Evolutionary conservation across 2,888 invertebrate species (phyloP), one percentile per base, ranked within the genome.

Genomic region (Pheosia tremula): DNA sequence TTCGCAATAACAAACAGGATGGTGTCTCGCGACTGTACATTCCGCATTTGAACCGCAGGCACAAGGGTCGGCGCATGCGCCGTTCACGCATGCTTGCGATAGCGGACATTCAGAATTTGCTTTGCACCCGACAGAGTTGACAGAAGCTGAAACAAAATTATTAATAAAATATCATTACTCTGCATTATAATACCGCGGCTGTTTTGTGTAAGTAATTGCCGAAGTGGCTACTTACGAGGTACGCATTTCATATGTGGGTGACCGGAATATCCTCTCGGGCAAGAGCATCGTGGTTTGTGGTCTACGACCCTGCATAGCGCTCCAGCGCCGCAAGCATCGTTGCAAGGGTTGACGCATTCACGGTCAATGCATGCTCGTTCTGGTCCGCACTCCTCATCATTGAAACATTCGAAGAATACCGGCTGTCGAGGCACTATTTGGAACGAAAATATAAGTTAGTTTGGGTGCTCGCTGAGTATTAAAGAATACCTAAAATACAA

Each of bases 31-130:
- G 10, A 98, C 97, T 64, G 94, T 94, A 83, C 98, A 98, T 74
- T 97, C 96, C 5, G 98, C 96, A 80, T 97, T 96, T 3, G 95
- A 93, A 57, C 98, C 98, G 78, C 98, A 98, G 78, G 96, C 96
- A 82, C 98, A 98, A 1, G 98, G 98, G 80, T 96, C 96, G 9
- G 96, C 95, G 82, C 98, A 98, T 36, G 95, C 94, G 47, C 95
- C 94, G 79, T 98, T 98, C 59, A 98, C 95, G 82, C 98, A 98
- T 1, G 98, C 96, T 89, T 97, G 97, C 45, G 97, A 96, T 63
- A 96, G 91, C 5, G 97, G 95, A 83, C 98, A 98, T 69, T 98
- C 97, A 7, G 96, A 95, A 83, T 96, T 97, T 0, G 97, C 95
- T 77, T 95, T 95, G 82, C 98, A 98, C 57, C 97, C 97, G 9